Percentiles rank a stretch among this genome's conserved stretches.
These are phyloP conservation scores for Platalea minor DNA, from an alignment of 2,797 vertebrate species.

Conservation along the genomic window DNA sequence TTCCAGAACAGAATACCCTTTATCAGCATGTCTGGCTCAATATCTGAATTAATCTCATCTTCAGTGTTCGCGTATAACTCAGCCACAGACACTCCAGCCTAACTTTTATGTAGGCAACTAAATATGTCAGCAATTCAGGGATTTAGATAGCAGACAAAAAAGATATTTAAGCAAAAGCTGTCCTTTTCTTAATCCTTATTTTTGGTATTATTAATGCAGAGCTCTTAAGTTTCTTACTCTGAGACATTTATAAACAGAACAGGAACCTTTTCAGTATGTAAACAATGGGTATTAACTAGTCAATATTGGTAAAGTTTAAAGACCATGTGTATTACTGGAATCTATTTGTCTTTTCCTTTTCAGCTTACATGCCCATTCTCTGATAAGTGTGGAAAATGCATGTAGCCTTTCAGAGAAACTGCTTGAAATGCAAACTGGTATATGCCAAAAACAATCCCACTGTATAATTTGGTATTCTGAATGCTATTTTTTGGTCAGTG, in stretches of 20 bases:
- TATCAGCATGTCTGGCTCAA: neutral
- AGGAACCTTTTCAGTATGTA: neutral
- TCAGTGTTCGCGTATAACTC: neutral
- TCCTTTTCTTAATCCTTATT: conserved; percentile 1
- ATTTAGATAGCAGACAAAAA: conserved; percentile 10
- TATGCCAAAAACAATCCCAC: conserved; percentile 44
- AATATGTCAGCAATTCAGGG: neutral
- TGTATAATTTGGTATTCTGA: conserved; percentile 62
- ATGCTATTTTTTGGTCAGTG: conserved; percentile 69
- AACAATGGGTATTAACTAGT: conserved; percentile 39
- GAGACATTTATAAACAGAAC: conserved; percentile 2
- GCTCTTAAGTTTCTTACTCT: neutral
- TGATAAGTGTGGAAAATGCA: neutral
- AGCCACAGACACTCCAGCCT: neutral
- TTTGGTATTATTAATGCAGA: conserved; percentile 6
- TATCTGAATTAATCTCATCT: neutral
- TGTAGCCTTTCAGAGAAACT: conserved; percentile 48
- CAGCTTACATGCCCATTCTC: neutral
- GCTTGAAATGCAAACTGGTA: conserved; percentile 63
- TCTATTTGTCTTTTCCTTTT: conserved; percentile 22
- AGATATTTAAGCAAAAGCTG: neutral
- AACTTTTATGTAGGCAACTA: neutral
- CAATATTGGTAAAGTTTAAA: conserved; percentile 46
- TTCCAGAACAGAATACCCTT: neutral
- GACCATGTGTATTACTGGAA: neutral